These are phyloP conservation scores for Cettia cetti DNA, from an alignment of 2,113 vertebrate species.

Conservation along the genomic window DNA sequence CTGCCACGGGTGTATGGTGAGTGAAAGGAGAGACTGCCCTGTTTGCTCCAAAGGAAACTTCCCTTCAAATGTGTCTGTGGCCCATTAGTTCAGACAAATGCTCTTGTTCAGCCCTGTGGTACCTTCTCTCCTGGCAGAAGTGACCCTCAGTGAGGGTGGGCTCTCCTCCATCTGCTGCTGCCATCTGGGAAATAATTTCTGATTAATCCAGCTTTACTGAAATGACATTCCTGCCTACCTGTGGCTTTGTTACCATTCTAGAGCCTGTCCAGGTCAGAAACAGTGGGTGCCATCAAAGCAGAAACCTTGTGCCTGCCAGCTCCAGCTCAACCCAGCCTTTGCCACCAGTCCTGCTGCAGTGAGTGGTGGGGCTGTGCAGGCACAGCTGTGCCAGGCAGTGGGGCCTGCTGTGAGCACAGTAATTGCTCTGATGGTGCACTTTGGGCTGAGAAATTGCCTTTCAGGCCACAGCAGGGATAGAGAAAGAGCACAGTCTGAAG, in stretches of 20 bases:
- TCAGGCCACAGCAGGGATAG: background rate
- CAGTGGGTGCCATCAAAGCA: background rate
- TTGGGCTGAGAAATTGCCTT: background rate
- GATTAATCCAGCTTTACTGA: background rate
- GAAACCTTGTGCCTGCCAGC: background rate
- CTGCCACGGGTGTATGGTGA: background rate
- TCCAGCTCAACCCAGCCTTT: background rate
- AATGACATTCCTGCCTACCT: background rate
- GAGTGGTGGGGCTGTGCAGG: background rate
- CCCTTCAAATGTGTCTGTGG: background rate
- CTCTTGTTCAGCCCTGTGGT: background rate
- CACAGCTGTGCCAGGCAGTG: background rate
- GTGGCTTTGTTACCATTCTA: background rate
- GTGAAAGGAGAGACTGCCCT: background rate
- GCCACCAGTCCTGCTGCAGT: background rate
- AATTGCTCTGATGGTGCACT: background rate
- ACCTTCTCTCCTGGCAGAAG: background rate
- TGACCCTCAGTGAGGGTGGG: background rate
- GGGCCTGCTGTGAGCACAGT: background rate
- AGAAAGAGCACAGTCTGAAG: background rate
- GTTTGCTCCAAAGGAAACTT: background rate
- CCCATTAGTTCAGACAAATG: background rate
- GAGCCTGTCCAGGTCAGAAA: background rate
- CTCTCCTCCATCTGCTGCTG: background rate
- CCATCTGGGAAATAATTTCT: background rate